Percentiles rank a stretch among this genome's conserved stretches.
Evolutionary conservation across 1,140 invertebrate species (phyloP).

Genomic region (Leptopilina boulardi): DNA sequence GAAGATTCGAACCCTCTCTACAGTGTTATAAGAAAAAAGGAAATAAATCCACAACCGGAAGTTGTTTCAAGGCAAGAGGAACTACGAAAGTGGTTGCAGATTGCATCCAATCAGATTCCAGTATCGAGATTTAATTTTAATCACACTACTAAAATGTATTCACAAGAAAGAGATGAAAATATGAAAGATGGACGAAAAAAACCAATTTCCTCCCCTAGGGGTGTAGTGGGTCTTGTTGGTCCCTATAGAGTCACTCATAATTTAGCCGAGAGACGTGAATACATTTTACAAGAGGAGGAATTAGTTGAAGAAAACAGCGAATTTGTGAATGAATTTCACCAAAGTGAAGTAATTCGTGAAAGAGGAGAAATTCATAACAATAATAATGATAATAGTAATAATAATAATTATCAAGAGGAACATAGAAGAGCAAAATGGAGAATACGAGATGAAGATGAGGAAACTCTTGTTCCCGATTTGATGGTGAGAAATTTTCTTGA

Average conservation of each 20-base stretch:
- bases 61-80: conserved; percentile 49
- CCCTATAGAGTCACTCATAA: conserved; percentile 61
- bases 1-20: conserved; percentile 53
- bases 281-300: conserved; percentile 66
- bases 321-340: conserved; percentile 47
- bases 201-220: conserved; percentile 52
- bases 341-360: conserved; percentile 25
- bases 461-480: conserved; percentile 52
- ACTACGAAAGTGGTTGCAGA: conserved; percentile 59
- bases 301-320: conserved; percentile 61
- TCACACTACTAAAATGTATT: neutral
- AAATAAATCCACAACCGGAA: conserved; percentile 29
- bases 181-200: neutral
- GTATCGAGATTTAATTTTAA: neutral
- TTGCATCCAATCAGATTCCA: conserved; percentile 37
- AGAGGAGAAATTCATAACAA: neutral
- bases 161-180: neutral
- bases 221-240: conserved; percentile 64
- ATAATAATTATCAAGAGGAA: conserved; percentile 38
- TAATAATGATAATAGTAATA: too few species aligned
- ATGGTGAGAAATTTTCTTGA: conserved; percentile 32
- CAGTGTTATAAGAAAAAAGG: conserved; percentile 63
- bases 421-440: conserved; percentile 59
- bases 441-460: conserved; percentile 58
- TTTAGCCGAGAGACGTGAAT: conserved; percentile 59